Evolutionary conservation across 2,113 vertebrate species (phyloP).

Genomic region (Macaca nemestrina): DNA sequence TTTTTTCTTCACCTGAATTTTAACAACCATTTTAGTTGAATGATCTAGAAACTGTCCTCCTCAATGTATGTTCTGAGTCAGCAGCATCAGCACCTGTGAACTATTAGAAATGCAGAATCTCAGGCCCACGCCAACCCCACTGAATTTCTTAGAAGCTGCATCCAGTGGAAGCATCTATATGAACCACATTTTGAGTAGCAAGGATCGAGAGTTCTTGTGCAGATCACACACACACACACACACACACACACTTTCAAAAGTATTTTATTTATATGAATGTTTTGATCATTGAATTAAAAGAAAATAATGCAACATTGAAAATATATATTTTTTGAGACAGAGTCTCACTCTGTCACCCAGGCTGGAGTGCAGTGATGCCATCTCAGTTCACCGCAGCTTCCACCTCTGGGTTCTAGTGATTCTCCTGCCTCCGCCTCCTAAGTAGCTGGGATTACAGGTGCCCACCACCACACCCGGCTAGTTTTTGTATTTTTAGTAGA

Average conservation of each 20-base stretch:
- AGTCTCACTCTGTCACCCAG: no score
- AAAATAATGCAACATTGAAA: background rate
- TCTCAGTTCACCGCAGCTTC: no score
- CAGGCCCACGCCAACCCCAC: background rate
- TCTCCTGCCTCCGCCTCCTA: no score
- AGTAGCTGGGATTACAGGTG: no score
- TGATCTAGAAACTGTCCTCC: constrained; percentile 10
- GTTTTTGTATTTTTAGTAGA: no score
- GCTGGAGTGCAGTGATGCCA: no score
- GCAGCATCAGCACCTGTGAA: background rate
- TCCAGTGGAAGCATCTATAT: background rate
- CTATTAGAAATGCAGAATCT: background rate
- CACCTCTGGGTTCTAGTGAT: no score
- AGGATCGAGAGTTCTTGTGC: background rate
- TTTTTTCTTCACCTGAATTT: constrained; percentile 26
- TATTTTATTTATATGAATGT: background rate
- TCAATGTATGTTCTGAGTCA: background rate
- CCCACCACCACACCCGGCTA: no score
- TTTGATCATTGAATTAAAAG: background rate
- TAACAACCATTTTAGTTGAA: background rate
- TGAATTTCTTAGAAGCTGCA: background rate
- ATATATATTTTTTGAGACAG: background rate
- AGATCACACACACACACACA: background rate
- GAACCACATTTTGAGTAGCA: background rate
- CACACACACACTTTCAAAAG: background rate